Conservation (phyloP, 2,888 invertebrate species). For the Hemistola chrysoprasaria region DNA sequence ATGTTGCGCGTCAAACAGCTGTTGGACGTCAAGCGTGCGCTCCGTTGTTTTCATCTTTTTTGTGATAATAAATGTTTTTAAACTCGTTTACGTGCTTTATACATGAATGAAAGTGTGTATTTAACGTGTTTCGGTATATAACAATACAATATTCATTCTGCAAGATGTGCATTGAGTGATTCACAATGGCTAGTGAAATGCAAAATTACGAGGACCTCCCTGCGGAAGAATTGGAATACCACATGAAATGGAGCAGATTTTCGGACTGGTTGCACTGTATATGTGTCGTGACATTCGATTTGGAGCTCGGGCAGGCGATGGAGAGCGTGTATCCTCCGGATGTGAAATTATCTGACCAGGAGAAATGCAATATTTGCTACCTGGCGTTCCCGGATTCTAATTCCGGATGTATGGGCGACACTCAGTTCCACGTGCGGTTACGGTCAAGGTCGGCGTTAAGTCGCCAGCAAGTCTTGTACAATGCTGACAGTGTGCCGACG, state of each 20-base stretch:
- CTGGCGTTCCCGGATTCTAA: constrained; percentile 99
- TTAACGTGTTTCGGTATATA: constrained; percentile 32
- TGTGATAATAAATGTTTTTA: constrained; percentile 46
- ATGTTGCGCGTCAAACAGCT: constrained; percentile 76
- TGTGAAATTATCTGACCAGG: constrained; percentile 90
- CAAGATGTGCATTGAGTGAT: constrained; percentile 44
- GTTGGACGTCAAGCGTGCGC: constrained; percentile 56
- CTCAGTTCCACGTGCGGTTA: constrained; percentile 96
- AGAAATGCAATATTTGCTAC: constrained; percentile 97
- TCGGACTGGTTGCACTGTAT: constrained; percentile 98
- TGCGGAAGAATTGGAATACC: constrained; percentile 63
- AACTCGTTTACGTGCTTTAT: constrained; percentile 35
- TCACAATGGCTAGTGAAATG: constrained; percentile 67
- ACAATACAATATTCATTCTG: constrained; percentile 34
- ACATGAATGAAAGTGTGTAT: constrained; percentile 45
- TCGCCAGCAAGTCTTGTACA: constrained; percentile 85
- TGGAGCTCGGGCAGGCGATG: constrained; percentile 99
- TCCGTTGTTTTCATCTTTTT: constrained; percentile 58
- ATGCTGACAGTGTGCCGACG: constrained; percentile 88
- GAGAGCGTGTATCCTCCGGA: constrained; percentile 94
- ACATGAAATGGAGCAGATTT: constrained; percentile 86
- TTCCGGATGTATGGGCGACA: constrained; percentile 99
- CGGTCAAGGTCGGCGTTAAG: constrained; percentile 82
- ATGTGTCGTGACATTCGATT: constrained; percentile 98
- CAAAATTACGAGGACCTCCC: constrained; percentile 61